Evolutionary conservation across 1,140 invertebrate species (phyloP), one percentile per base, ranked within the genome.

Genomic region (Drosophila takahashii): DNA sequence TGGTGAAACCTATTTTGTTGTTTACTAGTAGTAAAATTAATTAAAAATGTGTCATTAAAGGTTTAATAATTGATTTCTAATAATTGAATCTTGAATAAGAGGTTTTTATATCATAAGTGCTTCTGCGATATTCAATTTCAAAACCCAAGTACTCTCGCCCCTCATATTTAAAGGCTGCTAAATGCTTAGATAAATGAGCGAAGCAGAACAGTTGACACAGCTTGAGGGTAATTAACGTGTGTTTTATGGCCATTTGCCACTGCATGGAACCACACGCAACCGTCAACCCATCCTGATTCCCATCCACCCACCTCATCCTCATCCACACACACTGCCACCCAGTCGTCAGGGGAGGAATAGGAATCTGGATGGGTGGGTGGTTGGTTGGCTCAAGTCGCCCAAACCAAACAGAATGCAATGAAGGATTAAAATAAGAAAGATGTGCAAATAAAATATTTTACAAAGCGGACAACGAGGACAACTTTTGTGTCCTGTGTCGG

Each of bases 361-460:
- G 34, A 26, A n/a, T 48, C 22, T 10, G 15, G 36, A 47, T 26
- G 22, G 32, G 15, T 39, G 44, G 45, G 39, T 56, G 57, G 41
- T 10, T 15, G 22, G 26, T 29, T 54, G 48, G 45, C 51, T 45
- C 71, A 64, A 67, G 58, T 42, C 54, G 32, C 54, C 54, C 66
- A 66, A 78, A 39, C 81, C 78, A 47, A 72, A 58, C 27, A 52
- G 48, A 76, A 79, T 90, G 81, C 79, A 87, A 79, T 90, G 81
- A 83, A 90, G 86, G 86, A 90, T 90, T 90, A 90, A 90, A 90
- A 90, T 90, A 90, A 86, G 86, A 90, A 86, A 90, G 83, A 90
- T 90, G 87, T 90, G 79, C 76, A 90, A 87, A 79, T 90, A 86
- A 81, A 86, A 86, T 90, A 90, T 90, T 80, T 83, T 75, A 70